Conservation (phyloP, 2,888 invertebrate genomes). For the Oscheius sp. region DNA sequence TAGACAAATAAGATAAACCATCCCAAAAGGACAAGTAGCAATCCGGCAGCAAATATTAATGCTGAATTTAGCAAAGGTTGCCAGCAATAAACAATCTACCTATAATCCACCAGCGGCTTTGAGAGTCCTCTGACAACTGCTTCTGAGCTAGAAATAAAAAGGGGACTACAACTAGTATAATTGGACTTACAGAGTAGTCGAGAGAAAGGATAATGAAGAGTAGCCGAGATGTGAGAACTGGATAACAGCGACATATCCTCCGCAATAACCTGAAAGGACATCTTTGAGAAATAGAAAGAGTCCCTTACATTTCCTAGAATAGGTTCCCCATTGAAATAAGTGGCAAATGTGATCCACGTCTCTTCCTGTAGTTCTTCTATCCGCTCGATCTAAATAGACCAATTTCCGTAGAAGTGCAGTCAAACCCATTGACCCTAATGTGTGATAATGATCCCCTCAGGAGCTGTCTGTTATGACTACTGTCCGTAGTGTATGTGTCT, state of each 20-base stretch:
- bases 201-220: constrained; percentile 39
- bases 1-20: constrained; percentile 51
- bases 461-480: constrained; percentile 8
- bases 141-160: constrained; percentile 12
- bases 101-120: constrained; percentile 33
- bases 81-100: neutral
- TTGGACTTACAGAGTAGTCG: constrained; percentile 10
- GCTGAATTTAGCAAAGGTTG: constrained; percentile 5
- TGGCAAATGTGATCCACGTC: constrained; percentile 41
- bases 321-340: constrained; percentile 35
- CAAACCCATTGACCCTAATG: neutral
- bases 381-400: constrained; percentile 34
- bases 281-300: neutral
- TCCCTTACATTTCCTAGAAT: constrained; percentile 43
- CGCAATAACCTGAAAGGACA: constrained; percentile 43
- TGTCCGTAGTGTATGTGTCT: constrained; percentile 23
- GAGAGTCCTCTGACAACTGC: constrained; percentile 4
- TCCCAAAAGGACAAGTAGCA: constrained; percentile 43
- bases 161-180: no score
- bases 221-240: constrained; percentile 45
- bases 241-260: constrained; percentile 45
- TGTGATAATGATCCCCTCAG: neutral
- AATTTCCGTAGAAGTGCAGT: neutral
- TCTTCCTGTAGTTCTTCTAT: constrained; percentile 5
- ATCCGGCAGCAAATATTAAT: constrained; percentile 33